Evolutionary conservation across 2,888 invertebrate species (phyloP).

Genomic region (Margaritifera margaritifera): DNA sequence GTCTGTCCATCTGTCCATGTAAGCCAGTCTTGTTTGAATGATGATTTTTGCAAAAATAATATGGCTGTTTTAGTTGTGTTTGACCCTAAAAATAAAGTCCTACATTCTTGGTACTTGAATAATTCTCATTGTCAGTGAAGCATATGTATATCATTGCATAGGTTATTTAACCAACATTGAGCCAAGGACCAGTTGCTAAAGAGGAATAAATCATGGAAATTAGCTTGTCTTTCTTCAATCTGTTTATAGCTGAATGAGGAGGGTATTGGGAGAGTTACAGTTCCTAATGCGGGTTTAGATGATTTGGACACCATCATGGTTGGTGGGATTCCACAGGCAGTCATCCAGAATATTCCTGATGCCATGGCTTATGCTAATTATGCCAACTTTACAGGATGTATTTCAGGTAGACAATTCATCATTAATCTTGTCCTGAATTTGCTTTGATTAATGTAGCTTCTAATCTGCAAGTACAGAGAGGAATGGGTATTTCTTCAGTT

Average conservation of each 20-base stretch:
- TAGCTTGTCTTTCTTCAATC: constrained; percentile 1
- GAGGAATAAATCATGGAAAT: neutral
- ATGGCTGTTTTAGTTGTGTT: too few relatives aligned
- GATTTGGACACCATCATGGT: constrained; percentile 58
- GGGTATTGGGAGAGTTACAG: constrained; percentile 44
- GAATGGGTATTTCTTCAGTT: too few relatives aligned
- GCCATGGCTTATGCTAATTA: constrained; percentile 27
- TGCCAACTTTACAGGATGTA: constrained; percentile 61
- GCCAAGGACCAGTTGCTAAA: too few relatives aligned
- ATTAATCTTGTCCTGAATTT: neutral
- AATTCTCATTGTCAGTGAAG: too few relatives aligned
- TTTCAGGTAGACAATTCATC: constrained; percentile 49
- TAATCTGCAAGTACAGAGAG: too few relatives aligned
- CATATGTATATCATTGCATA: too few relatives aligned
- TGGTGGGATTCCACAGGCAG: constrained; percentile 46
- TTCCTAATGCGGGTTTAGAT: constrained; percentile 53
- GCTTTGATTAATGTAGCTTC: neutral
- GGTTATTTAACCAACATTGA: too few relatives aligned
- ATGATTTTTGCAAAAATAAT: too few relatives aligned
- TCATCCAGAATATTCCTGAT: constrained; percentile 24
- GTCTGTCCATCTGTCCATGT: too few relatives aligned
- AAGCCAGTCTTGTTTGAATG: too few relatives aligned
- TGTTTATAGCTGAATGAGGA: constrained; percentile 50
- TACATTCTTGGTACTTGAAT: too few relatives aligned
- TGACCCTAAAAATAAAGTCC: too few relatives aligned